phyloP scores from a whole-genome alignment of 92 coral and sea anemone species.

The Anthopleura xanthogrammica region DNA sequence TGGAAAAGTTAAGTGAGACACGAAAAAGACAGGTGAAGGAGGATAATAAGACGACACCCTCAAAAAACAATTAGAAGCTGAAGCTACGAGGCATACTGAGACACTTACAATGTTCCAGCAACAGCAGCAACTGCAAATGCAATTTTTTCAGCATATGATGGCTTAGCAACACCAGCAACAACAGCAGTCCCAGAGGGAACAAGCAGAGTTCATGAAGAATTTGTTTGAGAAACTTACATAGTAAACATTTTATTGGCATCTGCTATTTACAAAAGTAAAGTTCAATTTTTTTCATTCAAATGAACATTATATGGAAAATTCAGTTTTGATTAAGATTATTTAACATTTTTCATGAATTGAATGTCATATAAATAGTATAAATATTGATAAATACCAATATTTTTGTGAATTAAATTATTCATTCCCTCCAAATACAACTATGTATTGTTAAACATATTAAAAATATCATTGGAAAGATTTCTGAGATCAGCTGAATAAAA shows the following conservation, averaged over 20 bases:
- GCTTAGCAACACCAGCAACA: constrained; percentile 8
- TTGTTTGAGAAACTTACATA: constrained; percentile 42
- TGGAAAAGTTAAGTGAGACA: not conserved
- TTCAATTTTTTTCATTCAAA: too few relatives aligned
- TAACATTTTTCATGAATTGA: not conserved
- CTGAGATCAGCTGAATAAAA: not conserved
- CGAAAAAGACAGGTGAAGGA: not conserved
- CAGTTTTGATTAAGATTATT: not conserved
- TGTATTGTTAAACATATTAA: not conserved
- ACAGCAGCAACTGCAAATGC: constrained; percentile 40
- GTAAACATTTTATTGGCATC: constrained; percentile 3
- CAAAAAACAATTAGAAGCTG: constrained; percentile 31
- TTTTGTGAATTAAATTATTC: too few relatives aligned
- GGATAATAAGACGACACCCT: not conserved
- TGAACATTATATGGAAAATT: not conserved
- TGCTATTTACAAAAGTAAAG: not conserved
- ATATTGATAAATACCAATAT: too few relatives aligned
- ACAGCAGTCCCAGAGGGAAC: constrained; percentile 39
- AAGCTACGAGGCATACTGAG: constrained; percentile 36
- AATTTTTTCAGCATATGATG: constrained; percentile 33
- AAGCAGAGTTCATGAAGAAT: constrained; percentile 34
- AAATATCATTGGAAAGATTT: not conserved
- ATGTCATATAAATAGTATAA: not conserved
- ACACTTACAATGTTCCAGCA: constrained; percentile 47
- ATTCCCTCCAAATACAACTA: too few relatives aligned